Base-by-base conservation (phyloP, 2,113 vertebrate genomes). In the Pangasianodon hypophthalmus region DNA sequence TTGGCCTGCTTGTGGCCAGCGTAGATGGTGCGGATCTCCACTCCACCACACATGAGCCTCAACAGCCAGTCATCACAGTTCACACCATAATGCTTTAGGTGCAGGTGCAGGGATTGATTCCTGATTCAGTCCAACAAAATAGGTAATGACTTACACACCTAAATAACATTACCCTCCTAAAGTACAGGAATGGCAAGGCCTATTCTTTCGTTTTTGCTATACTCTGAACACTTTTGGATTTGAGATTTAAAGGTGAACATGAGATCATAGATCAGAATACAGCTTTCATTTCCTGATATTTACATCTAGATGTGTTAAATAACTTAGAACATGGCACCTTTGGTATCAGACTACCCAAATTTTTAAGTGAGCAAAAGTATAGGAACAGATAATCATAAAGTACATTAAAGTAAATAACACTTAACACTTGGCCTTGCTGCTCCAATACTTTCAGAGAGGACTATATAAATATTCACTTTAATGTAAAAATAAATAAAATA, bases 1-100 rank as follows among this genome's bases (percentile, higher is more conserved):
- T 99, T 99, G 52, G 98, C 98, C 93, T 99, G 98, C 93, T 98
- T 98, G 93, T 99, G 98, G 19, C 98, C 98, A 0, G 98, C 98
- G 89, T 99, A 99, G 94, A 99, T 98, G 3, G 98, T 99, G 90
- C 98, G 96, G 93, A 99, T 96, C 95, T 99, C 98, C 79, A 99
- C 98, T 44, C 98, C 98, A 0, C 98, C 98, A 83, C 98, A 99
- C 98, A 99, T 99, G 91, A 99, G 96, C 19, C 98, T 97, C 86
- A 99, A 92, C 83, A 99, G 90, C 98, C 98, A 99, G 92, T 99
- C 98, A 0, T 98, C 98, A 84, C 98, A 99, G 92, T 97, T 98
- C 88, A 99, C 98, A 1, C 98, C 98, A 0, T 98, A 99, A 94
- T 99, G 98, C 92, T 99, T 99, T 91, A 99, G 95, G 92, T 99